phyloP scores from a whole-genome alignment of 2,888 invertebrate species.

The Erannis defoliaria region DNA sequence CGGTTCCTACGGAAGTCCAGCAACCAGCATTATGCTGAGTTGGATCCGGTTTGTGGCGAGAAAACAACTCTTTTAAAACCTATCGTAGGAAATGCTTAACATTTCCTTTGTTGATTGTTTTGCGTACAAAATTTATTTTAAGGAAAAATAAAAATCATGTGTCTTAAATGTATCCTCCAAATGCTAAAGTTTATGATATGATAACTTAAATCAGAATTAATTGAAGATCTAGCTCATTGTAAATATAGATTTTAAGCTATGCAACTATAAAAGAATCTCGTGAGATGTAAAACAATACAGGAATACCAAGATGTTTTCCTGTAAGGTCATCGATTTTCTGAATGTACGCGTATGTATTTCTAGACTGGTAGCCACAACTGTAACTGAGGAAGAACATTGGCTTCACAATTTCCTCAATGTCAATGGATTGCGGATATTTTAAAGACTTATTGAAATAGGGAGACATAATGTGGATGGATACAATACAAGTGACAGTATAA shows the following conservation, averaged over 20 bases:
- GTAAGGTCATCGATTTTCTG: not conserved
- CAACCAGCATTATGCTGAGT: too few relatives aligned
- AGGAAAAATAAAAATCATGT: not conserved
- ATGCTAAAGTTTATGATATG: too few relatives aligned
- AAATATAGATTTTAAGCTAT: not conserved
- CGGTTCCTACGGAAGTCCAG: too few relatives aligned
- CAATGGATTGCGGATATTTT: not conserved
- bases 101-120: too few relatives aligned
- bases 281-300: not conserved
- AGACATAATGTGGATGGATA: not conserved
- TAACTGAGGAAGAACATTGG: not conserved
- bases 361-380: not conserved
- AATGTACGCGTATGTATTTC: not conserved
- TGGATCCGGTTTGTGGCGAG: too few relatives aligned
- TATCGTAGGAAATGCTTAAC: too few relatives aligned
- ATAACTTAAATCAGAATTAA: too few relatives aligned
- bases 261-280: not conserved
- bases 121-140: too few relatives aligned
- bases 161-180: too few relatives aligned
- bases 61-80: too few relatives aligned
- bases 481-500: not conserved
- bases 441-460: not conserved
- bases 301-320: not conserved
- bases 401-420: not conserved
- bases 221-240: not conserved